phyloP scores from a whole-genome alignment of 92 coral and sea anemone species.

The Paragorgia papillata region DNA sequence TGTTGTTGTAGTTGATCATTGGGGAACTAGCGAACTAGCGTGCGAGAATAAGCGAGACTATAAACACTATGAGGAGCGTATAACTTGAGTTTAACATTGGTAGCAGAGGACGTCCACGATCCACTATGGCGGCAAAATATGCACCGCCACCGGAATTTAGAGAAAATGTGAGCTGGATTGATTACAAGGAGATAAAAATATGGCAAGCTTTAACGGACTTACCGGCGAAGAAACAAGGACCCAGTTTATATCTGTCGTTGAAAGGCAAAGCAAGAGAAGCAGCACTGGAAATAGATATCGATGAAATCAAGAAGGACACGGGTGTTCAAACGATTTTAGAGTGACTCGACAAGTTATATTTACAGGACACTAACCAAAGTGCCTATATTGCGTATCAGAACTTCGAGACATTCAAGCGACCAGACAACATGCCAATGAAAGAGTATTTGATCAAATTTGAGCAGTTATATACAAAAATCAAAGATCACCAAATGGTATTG shows the following conservation, averaged over 20 bases:
- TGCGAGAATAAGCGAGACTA: too few relatives aligned
- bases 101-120: constrained; percentile 15
- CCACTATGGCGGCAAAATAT: constrained; percentile 9
- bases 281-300: constrained; percentile 38
- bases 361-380: constrained; percentile 39
- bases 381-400: constrained; percentile 41
- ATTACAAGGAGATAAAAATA: constrained; percentile 27
- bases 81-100: neutral
- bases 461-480: constrained; percentile 35
- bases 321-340: constrained; percentile 35
- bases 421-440: constrained; percentile 38
- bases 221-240: constrained; percentile 26
- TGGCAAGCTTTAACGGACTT: constrained; percentile 28
- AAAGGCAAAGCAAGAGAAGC: constrained; percentile 39
- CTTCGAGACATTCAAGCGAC: constrained; percentile 38
- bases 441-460: constrained; percentile 39
- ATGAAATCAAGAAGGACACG: constrained; percentile 32
- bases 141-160: constrained; percentile 5
- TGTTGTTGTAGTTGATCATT: too few relatives aligned
- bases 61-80: too few relatives aligned
- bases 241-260: constrained; percentile 18
- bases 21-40: too few relatives aligned
- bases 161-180: constrained; percentile 22
- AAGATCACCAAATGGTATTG: constrained; percentile 35
- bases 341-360: constrained; percentile 40